phyloP scores from a whole-genome alignment of 2,113 vertebrate genomes.

The Diphyllodes magnificus region DNA sequence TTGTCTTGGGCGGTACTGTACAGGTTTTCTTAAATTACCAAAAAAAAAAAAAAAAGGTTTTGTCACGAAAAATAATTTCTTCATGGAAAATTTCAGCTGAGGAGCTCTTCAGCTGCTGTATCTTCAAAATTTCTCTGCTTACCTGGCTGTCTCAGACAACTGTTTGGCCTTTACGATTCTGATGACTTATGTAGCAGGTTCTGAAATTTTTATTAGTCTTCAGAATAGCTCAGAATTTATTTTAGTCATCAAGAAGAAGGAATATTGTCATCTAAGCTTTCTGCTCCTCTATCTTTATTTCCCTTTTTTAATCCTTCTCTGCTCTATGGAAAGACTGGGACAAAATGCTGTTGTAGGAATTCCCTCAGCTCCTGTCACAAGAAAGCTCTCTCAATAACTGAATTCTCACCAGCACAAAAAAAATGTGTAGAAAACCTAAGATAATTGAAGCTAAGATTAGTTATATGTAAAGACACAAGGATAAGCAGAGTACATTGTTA shows the following conservation, averaged over 20 bases:
- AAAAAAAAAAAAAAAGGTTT: fast-evolving
- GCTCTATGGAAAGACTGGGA: not conserved
- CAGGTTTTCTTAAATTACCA: not conserved
- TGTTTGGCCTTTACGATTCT: not conserved
- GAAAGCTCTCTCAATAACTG: not conserved
- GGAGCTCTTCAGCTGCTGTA: not conserved
- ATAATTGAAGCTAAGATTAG: not conserved
- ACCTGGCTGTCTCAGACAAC: not conserved
- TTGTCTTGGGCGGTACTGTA: not conserved
- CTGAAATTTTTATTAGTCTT: not conserved
- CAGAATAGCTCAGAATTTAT: not conserved
- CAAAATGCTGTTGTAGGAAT: not conserved
- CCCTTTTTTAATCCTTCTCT: not conserved
- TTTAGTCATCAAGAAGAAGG: not conserved
- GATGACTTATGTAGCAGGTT: not conserved
- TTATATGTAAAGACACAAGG: not conserved
- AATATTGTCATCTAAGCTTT: not conserved
- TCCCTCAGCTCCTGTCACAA: not conserved
- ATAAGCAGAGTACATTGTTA: not conserved
- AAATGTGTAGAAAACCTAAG: not conserved
- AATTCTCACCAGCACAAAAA: not conserved
- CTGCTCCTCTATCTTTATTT: not conserved
- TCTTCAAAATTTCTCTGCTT: not conserved
- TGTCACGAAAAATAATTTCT: not conserved
- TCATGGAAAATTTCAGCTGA: not conserved